These are phyloP conservation scores for Heliconius aoede DNA, from an alignment of 2,888 invertebrate genomes.

Conservation along the genomic window DNA sequence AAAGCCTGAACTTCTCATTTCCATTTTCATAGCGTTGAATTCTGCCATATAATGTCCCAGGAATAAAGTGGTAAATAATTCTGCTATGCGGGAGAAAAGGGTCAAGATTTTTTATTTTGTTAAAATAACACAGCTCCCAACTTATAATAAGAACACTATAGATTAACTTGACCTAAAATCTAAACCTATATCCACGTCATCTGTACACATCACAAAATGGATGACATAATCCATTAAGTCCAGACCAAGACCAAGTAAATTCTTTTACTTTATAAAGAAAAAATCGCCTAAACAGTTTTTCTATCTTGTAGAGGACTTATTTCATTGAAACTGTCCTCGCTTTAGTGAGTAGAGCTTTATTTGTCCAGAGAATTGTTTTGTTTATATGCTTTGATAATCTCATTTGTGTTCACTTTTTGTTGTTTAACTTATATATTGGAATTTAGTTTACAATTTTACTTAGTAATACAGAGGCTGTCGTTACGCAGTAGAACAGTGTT, in stretches of 20 bases:
- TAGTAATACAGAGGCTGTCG: background rate
- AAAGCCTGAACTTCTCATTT: too few relatives aligned
- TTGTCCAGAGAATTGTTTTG: slow-evolving; percentile 18
- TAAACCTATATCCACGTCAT: background rate
- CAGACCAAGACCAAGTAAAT: too few relatives aligned
- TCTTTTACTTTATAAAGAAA: background rate
- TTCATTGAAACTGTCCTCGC: slow-evolving; percentile 29
- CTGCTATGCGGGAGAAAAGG: too few relatives aligned
- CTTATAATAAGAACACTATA: too few relatives aligned
- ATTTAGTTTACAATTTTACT: background rate
- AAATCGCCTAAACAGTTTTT: slow-evolving; percentile 16
- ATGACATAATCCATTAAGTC: background rate
- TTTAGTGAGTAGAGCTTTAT: slow-evolving; percentile 31
- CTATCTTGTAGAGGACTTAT: slow-evolving; percentile 24
- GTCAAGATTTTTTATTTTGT: too few relatives aligned
- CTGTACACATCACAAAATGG: background rate
- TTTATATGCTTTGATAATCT: slow-evolving; percentile 5
- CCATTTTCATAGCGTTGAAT: too few relatives aligned
- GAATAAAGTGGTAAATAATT: too few relatives aligned
- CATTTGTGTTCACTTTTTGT: background rate
- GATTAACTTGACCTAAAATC: too few relatives aligned
- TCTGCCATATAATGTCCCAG: too few relatives aligned
- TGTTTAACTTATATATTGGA: slow-evolving; percentile 2
- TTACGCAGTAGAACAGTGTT: too few relatives aligned
- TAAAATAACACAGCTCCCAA: too few relatives aligned